Evolutionary conservation across 1,140 invertebrate genomes (phyloP).

Genomic region (Drosophila ficusphila): DNA sequence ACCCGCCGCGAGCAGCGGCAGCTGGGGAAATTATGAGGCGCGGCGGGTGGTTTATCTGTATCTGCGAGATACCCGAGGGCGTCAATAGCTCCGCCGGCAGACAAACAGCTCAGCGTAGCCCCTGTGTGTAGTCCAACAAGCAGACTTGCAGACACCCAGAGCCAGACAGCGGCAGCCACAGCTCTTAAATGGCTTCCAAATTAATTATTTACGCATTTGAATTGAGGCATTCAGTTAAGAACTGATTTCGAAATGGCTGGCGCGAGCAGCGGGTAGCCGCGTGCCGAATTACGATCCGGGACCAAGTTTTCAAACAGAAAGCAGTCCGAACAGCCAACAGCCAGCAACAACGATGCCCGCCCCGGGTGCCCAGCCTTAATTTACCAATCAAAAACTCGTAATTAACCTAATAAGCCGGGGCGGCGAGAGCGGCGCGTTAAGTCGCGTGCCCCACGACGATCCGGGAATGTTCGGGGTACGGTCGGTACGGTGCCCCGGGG

Average conservation of each 20-base stretch:
- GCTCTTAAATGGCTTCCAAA: constrained; percentile 77
- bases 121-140: too few relatives aligned
- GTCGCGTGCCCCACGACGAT: constrained; percentile 63
- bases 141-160: background rate
- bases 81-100: constrained; percentile 40
- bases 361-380: constrained; percentile 62
- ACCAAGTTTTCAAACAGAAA: constrained; percentile 27
- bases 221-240: constrained; percentile 74
- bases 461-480: background rate
- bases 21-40: constrained; percentile 63
- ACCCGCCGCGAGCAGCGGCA: background rate
- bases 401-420: constrained; percentile 78
- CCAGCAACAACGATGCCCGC: too few relatives aligned
- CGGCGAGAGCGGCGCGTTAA: constrained; percentile 49
- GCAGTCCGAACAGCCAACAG: too few relatives aligned
- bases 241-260: constrained; percentile 77
- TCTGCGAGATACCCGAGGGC: constrained; percentile 33
- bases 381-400: constrained; percentile 81
- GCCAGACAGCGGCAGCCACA: constrained; percentile 10
- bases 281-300: constrained; percentile 59
- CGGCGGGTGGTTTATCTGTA: constrained; percentile 71
- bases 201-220: constrained; percentile 81
- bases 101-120: background rate
- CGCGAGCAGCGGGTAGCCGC: constrained; percentile 39
- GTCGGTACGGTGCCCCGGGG: background rate